Conservation (phyloP, 1,140 invertebrate genomes). For the Achroia grisella region DNA sequence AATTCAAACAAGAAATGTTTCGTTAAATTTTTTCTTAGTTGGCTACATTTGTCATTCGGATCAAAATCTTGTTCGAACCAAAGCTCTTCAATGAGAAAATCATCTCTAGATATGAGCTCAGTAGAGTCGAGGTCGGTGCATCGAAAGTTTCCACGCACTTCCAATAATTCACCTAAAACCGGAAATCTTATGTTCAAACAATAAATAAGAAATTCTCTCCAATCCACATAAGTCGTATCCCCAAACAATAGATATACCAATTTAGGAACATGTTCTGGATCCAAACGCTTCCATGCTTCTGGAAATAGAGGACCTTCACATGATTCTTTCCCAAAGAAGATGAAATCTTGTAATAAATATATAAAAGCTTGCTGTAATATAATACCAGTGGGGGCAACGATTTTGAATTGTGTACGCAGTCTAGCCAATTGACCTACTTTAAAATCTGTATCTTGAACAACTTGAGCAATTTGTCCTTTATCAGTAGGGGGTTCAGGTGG, state of each 20-base stretch:
- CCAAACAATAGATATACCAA: slow-evolving; percentile 70
- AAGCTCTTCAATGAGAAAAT: slow-evolving; percentile 57
- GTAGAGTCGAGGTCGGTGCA: slow-evolving; percentile 54
- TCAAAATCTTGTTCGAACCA: slow-evolving; percentile 74
- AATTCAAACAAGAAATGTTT: slow-evolving; percentile 74
- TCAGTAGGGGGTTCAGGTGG: slow-evolving; percentile 14
- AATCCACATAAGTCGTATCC: slow-evolving; percentile 70
- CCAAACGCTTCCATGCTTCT: slow-evolving; percentile 67
- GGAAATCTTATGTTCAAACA: slow-evolving; percentile 73
- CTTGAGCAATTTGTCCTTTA: slow-evolving; percentile 27
- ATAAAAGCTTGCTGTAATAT: slow-evolving; percentile 68
- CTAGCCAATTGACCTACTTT: slow-evolving; percentile 68
- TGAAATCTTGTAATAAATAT: slow-evolving; percentile 75
- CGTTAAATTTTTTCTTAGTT: slow-evolving; percentile 48
- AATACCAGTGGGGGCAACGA: slow-evolving; percentile 72
- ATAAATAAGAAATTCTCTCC: slow-evolving; percentile 78
- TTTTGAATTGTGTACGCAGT: slow-evolving; percentile 66
- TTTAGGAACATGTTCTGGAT: slow-evolving; percentile 58
- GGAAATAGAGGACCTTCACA: slow-evolving; percentile 65
- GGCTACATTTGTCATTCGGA: slow-evolving; percentile 24
- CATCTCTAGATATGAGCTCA: slow-evolving; percentile 52
- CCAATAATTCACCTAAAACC: slow-evolving; percentile 66
- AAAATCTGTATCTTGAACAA: slow-evolving; percentile 49
- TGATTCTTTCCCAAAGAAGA: slow-evolving; percentile 63
- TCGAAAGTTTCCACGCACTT: slow-evolving; percentile 56